Conservation (phyloP, 1,140 invertebrate species). For the Asbolus verrucosus region DNA sequence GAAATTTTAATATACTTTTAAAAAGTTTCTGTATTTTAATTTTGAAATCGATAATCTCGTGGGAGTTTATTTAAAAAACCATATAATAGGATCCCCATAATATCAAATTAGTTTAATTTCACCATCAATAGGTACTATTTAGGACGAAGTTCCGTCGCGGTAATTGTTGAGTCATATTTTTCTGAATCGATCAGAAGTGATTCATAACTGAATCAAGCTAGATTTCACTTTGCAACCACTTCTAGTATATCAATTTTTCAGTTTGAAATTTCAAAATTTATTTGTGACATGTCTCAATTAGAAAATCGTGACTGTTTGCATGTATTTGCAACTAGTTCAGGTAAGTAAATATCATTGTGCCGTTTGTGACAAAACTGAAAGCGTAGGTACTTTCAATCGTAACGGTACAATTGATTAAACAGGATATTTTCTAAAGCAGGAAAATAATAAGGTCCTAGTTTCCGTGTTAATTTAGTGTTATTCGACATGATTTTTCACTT, state of each 20-base stretch:
- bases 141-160: conserved; percentile 24
- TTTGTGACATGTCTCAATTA: no score
- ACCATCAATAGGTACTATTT: conserved; percentile 31
- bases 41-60: no score
- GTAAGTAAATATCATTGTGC: no score
- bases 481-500: conserved; percentile 36
- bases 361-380: no score
- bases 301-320: no score
- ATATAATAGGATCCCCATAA: no score
- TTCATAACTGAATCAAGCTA: neutral
- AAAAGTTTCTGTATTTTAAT: conserved; percentile 16
- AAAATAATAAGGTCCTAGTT: neutral
- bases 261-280: no score
- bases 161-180: conserved; percentile 41
- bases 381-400: conserved; percentile 21
- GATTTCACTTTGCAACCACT: no score
- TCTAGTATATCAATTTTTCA: no score
- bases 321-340: no score
- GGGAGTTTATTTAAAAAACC: no score
- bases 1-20: neutral
- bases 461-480: conserved; percentile 2
- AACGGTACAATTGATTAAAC: conserved; percentile 40
- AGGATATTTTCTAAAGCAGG: neutral
- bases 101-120: conserved; percentile 24
- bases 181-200: conserved; percentile 23